A percentile compares a stretch with the other conserved stretches of the same genome.
phyloP scores from a whole-genome alignment of 2,113 vertebrate species.

The Dicaeum eximium region DNA sequence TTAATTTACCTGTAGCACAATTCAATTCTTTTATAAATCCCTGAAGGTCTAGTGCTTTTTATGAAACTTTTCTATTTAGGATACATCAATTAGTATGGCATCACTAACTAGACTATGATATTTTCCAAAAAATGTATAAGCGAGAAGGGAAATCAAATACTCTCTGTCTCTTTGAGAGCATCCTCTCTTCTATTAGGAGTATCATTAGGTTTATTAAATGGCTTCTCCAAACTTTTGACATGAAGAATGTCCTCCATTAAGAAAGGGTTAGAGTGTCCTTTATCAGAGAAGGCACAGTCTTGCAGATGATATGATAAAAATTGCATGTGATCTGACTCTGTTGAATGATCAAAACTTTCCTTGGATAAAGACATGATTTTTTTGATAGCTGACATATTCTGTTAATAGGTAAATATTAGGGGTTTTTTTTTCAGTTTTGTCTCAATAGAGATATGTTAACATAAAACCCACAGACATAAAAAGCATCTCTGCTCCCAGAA shows the following conservation, averaged over 20 bases:
- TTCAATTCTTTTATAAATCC: not conserved
- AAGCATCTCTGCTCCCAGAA: not conserved
- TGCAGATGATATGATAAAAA: conserved; percentile 19
- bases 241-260: conserved; percentile 46
- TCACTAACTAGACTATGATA: not conserved
- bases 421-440: not conserved
- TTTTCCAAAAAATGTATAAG: not conserved
- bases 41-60: not conserved
- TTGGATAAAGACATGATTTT: not conserved
- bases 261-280: not conserved
- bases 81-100: not conserved
- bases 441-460: not conserved
- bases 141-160: not conserved
- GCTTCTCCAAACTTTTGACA: conserved; percentile 29
- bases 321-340: not conserved
- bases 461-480: not conserved
- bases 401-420: not conserved
- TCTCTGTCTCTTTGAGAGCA: not conserved
- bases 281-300: not conserved
- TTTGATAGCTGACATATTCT: not conserved
- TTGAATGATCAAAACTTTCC: not conserved
- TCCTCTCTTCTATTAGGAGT: not conserved
- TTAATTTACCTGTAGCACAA: not conserved
- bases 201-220: conserved; percentile 37
- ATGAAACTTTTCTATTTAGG: not conserved